Percentiles rank a stretch among this genome's conserved stretches.
phyloP scores from a whole-genome alignment of 2,888 invertebrate species.

The Leptinotarsa rubiginosa region DNA sequence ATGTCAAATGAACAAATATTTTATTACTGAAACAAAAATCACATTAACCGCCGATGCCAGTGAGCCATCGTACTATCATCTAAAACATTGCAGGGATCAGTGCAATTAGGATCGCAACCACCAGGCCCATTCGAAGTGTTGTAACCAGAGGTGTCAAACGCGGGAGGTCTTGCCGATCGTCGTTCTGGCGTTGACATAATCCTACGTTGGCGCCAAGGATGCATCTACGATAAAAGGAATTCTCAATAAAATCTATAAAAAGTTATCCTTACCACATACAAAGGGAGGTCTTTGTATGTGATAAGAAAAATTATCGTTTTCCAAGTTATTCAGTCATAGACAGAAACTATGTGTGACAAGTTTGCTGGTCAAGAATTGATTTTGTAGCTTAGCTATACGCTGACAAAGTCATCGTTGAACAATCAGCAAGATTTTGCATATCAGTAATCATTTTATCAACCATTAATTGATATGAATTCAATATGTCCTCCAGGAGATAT shows the following conservation, averaged over 20 bases:
- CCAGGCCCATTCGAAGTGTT: slow-evolving; percentile 1
- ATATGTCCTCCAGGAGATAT: no score
- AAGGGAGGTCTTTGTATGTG: no score
- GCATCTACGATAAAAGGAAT: neutral
- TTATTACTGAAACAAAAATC: neutral
- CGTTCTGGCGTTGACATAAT: slow-evolving; percentile 6
- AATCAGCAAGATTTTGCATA: no score
- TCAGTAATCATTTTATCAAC: no score
- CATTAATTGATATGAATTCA: no score
- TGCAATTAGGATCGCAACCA: neutral
- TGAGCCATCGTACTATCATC: neutral
- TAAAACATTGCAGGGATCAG: slow-evolving; percentile 1
- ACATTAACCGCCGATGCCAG: neutral
- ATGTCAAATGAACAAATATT: no score
- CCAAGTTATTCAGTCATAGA: no score
- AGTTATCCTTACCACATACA: neutral
- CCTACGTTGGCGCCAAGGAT: neutral
- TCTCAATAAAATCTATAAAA: neutral
- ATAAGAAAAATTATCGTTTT: no score
- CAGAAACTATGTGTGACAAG: no score
- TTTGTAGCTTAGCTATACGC: no score
- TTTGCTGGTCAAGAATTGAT: no score
- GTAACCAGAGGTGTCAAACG: slow-evolving; percentile 8
- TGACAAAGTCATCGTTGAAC: no score
- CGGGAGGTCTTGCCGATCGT: slow-evolving; percentile 6